Conservation (phyloP, 2,888 invertebrate species). For the Melanophora roralis region DNA sequence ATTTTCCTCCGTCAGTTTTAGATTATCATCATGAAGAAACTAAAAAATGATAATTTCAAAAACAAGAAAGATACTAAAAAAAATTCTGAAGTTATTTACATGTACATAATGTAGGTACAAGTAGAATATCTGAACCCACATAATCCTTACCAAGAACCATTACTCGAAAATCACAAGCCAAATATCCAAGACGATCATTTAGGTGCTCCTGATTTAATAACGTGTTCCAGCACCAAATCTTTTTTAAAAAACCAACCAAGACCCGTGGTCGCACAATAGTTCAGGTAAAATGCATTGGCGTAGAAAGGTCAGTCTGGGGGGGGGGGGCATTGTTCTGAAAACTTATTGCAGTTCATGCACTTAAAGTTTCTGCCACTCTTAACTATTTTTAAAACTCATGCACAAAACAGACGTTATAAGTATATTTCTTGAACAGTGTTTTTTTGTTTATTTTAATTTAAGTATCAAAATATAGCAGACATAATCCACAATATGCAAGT, state of each 20-base stretch:
- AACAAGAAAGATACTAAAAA: background rate
- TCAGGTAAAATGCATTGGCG: no score
- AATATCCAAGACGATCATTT: background rate
- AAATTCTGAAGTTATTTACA: background rate
- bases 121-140: background rate
- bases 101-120: background rate
- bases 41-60: background rate
- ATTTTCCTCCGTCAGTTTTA: background rate
- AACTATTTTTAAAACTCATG: no score
- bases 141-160: background rate
- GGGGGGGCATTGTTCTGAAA: no score
- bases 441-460: no score
- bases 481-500: no score
- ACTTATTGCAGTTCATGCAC: no score
- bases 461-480: no score
- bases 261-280: slow-evolving; percentile 71
- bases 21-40: background rate
- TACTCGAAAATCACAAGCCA: slow-evolving; percentile 17
- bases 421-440: no score
- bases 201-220: background rate
- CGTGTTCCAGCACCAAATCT: slow-evolving; percentile 43
- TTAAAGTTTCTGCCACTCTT: no score
- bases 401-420: no score
- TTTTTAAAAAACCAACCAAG: slow-evolving; percentile 67
- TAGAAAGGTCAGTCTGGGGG: no score